Conservation (phyloP, 2,113 vertebrate species). For the Picathartes gymnocephalus region DNA sequence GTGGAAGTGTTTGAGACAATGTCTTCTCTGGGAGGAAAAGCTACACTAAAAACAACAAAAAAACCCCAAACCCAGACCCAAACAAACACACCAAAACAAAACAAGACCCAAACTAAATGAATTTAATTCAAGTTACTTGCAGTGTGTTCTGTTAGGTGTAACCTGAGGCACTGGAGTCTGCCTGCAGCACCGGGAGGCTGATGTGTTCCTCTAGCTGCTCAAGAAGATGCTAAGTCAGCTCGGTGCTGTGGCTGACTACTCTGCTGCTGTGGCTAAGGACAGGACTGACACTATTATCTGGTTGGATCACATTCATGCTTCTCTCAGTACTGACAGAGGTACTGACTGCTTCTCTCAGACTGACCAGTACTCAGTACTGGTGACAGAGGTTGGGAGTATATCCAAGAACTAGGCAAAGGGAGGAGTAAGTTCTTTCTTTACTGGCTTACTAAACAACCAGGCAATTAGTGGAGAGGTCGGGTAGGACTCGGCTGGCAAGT, state of each 20-base stretch:
- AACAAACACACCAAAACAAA: background rate
- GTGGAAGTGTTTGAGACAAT: background rate
- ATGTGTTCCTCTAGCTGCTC: background rate
- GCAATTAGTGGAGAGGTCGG: background rate
- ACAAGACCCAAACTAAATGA: background rate
- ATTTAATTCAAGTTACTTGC: background rate
- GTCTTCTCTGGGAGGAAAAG: background rate
- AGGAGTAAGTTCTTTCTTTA: background rate
- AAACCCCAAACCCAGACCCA: too few species aligned
- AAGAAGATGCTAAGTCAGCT: background rate
- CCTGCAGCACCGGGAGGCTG: background rate
- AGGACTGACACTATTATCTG: background rate
- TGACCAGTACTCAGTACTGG: background rate
- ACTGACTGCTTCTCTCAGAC: background rate
- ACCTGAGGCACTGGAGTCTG: background rate
- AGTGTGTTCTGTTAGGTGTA: background rate
- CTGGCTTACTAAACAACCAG: background rate
- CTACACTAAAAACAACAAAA: background rate
- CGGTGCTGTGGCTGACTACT: background rate
- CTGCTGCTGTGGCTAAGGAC: background rate
- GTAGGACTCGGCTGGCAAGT: background rate
- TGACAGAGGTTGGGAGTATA: background rate
- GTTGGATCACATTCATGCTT: background rate
- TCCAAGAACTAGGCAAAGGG: background rate
- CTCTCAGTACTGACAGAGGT: background rate